Base-by-base conservation (phyloP, 2,888 invertebrate genomes). In the Stenichneumon culpator region DNA sequence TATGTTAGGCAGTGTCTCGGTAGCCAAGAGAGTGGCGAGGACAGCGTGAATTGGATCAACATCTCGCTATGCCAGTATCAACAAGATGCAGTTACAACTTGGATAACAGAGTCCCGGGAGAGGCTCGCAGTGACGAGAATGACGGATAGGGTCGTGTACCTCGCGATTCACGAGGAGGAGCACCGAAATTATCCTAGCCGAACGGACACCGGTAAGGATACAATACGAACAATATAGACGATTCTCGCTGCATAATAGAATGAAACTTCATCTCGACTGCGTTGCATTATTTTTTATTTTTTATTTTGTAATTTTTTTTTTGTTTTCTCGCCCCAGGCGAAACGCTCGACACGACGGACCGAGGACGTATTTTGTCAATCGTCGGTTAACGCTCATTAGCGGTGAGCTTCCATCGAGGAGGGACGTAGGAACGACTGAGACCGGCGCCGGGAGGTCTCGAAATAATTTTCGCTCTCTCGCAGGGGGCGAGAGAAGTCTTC, bases 341-440 rank as follows among this genome's bases (percentile, higher is more conserved):
- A 25, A 36, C 67, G 77, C 39, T 44, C 39, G 63, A 25, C n/a
- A 52, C 44, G 77, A 70, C 82, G 83, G 75, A 91, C 90, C 91
- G 90, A 92, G 92, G 92, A 93, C 93, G 78, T 65, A 92, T 92
- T 92, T 91, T 89, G 93, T 93, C 93, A 93, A 93, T 93, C 93
- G 89, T 92, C 93, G 85, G 86, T 79, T 85, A 60, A 78, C 14
- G 92, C 92, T 92, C 93, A 91, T 93, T 93, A 93, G 92, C 89
- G 88, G 89, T 72, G 73, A 70, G 65, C 89, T 89, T 90, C 89
- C 90, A 89, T 90, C 91, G 90, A 87, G 19, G 54, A 47, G 39
- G 86, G 86, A 86, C 82, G 84, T 74, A 75, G 86, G 83, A 50
- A 89, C 88, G 84, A 47, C 57, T 75, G 88, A 83, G 88, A 83